Conservation (phyloP, 1,140 invertebrate species). For the Phymorhynchus buccinoides region DNA sequence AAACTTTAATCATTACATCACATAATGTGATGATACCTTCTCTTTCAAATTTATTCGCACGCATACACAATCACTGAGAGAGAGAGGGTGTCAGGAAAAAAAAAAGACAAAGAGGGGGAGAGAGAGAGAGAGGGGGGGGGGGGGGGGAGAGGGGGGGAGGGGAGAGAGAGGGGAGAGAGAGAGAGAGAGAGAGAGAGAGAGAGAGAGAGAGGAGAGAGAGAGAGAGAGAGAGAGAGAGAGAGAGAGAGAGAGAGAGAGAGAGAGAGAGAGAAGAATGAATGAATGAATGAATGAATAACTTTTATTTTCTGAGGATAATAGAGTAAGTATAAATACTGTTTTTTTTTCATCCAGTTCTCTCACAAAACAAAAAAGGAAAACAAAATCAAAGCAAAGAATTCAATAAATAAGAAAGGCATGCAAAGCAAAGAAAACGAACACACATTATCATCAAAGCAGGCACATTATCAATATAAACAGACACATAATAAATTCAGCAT, state of each 20-base stretch:
- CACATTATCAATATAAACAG: too few species aligned
- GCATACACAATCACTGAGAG: not conserved
- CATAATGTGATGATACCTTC: not conserved
- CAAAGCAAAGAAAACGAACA: too few species aligned
- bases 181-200: constrained; percentile 1
- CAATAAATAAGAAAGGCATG: too few species aligned
- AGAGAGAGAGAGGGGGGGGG: not conserved
- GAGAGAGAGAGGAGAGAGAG: not conserved
- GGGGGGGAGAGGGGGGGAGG: not conserved
- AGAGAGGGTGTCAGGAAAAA: not conserved
- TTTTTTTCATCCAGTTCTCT: too few species aligned
- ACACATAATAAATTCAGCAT: too few species aligned
- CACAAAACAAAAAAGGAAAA: too few species aligned
- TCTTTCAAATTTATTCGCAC: not conserved
- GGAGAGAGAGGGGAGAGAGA: not conserved
- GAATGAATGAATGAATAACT: too few species aligned
- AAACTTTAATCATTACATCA: too few species aligned
- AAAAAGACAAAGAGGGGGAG: not conserved
- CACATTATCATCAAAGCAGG: too few species aligned
- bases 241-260: not conserved
- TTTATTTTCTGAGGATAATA: too few species aligned
- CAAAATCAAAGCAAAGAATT: too few species aligned
- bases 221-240: not conserved
- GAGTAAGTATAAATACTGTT: too few species aligned
- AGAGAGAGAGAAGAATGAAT: not conserved